Base-by-base conservation (phyloP, 2,888 invertebrate genomes). In the Asteroscopus sphinx region DNA sequence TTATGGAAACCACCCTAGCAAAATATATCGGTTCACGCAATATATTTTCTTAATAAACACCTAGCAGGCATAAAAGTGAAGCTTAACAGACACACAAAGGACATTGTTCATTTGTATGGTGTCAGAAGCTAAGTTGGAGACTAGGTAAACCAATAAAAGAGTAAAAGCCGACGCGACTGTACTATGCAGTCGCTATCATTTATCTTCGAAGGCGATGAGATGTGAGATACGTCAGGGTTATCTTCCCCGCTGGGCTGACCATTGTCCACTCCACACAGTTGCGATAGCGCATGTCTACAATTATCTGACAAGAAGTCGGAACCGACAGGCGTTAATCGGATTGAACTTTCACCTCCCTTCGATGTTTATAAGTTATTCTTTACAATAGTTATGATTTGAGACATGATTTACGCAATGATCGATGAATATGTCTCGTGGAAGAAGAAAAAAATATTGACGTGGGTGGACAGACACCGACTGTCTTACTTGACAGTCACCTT, bases 21-120 rank as follows among this genome's bases (percentile, higher is more conserved):
- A 60, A 59, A 65, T 53, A 66, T 60, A 70, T 68, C 62, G 51
- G 47, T 66, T 57, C 42, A 65, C 46, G 73, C 70, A 61, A 39
- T 75, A 68, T 73, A 77, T 75, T 75, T 68, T 76, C 68, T 61
- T 66, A 75, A 68, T 77, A 76, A 66, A 77, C 71, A 71, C 68
- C 72, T 61, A 58, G 55, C 49, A 47, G 35, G 54, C 46, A 67
- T 71, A 72, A 73, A 77, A 75, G 68, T 77, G 79, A 81, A 83
- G 78, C 75, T 53, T 80, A 82, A 85, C 77, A 76, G 84, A 83
- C 84, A 85, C 80, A 89, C 88, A 87, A 87, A 88, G 85, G 85
- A 84, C 87, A 90, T 91, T 88, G 87, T 87, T 88, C 89, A 90
- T 90, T 88, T 87, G 84, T 88, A 85, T 83, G 77, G 73, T 80